phyloP scores from a whole-genome alignment of 2,888 invertebrate species.

The Aphodius sticticus region DNA sequence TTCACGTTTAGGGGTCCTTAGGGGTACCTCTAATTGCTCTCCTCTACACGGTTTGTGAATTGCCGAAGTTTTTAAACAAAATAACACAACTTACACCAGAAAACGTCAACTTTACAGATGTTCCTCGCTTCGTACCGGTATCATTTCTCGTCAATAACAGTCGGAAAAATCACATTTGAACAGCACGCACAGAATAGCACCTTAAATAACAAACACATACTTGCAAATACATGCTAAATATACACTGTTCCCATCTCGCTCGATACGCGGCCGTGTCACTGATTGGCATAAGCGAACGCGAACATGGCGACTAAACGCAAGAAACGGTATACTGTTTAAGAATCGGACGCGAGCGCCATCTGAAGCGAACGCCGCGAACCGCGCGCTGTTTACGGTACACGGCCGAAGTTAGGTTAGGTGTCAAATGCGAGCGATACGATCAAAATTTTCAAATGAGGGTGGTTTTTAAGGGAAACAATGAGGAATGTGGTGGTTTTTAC shows the following conservation, averaged over 20 bases:
- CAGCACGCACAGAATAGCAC: constrained; percentile 49
- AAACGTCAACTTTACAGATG: constrained; percentile 48
- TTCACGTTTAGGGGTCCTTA: neutral
- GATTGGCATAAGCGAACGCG: constrained; percentile 37
- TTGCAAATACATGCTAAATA: constrained; percentile 53
- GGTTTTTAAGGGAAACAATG: constrained; percentile 22
- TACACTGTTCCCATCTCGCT: constrained; percentile 55
- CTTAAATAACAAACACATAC: constrained; percentile 51
- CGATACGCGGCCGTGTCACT: constrained; percentile 39
- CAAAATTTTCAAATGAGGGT: neutral
- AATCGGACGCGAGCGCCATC: constrained; percentile 10
- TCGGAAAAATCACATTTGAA: constrained; percentile 48
- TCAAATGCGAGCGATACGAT: neutral
- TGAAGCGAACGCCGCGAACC: neutral
- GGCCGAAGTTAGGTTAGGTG: constrained; percentile 1
- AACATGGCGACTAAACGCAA: constrained; percentile 39
- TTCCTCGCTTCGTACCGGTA: constrained; percentile 44
- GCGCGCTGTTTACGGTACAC: neutral
- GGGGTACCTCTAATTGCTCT: neutral
- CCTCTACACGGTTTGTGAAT: neutral
- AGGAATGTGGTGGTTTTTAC: constrained; percentile 4
- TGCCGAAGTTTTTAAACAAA: neutral
- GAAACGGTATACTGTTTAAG: constrained; percentile 22
- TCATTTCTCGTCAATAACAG: constrained; percentile 48
- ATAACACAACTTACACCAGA: constrained; percentile 36